Evolutionary conservation across 2,113 vertebrate genomes (phyloP), one percentile per base, ranked within the genome.

Genomic region (Podarcis raffonei): DNA sequence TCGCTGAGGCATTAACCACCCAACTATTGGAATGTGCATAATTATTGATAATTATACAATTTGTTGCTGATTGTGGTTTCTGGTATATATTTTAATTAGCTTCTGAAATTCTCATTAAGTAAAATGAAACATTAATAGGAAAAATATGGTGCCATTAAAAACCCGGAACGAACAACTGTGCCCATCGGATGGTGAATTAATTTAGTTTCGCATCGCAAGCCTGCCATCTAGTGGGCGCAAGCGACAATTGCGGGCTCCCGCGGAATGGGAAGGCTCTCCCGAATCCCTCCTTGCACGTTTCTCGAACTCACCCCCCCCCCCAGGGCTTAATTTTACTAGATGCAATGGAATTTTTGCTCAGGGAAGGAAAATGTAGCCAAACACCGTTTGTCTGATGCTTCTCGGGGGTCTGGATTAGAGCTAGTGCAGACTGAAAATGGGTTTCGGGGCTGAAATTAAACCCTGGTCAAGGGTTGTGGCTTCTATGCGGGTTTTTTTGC

Each of bases 91-190:
- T 96, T 96, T 96, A 96, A 96, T 96, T 96, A 95, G 95, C 92
- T 96, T 95, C 94, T 90, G 93, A 95, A 94, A 95, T 95, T 95
- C 95, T 96, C 95, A 96, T 96, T 96, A 96, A 95, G 93, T 95
- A 94, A 96, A 96, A 96, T 95, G 94, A 96, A 96, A 89, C 94
- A 95, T 96, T 95, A 96, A 96, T 95, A 95, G 94, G 94, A 94
- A 92, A 95, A 95, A 95, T 93, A 95, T 93, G 90, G 85, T 93
- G 62, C 94, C 86, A 71, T 90, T 78, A 66, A 32, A 35, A 48
- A 65, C 74, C 84, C 80, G 90, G 90, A 87, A 90, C 35, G 84
- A 79, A 7, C 57, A 30, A 15, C 80, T 75, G 5, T 11, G 79
- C 27, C 15, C 30, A 22, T 32, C 25, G 66, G 74, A 77, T 39